These are phyloP conservation scores for mouse (Mus musculus) DNA, from an alignment of 2,113 vertebrate genomes.

Conservation along the genomic window GRCm39 chr14:56542001-56542500, in stretches of 20 bases:
- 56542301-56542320: neutral
- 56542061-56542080: conserved; percentile 9
- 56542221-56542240: neutral
- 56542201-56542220: neutral
- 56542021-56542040: neutral
- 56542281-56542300: neutral
- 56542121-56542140: neutral
- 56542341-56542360: neutral
- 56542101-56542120: neutral
- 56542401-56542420: neutral
- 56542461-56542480: neutral
- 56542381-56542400: neutral
- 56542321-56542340: accelerated
- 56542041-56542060: neutral
- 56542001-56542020: conserved; percentile 1
- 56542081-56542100: neutral
- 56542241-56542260: neutral
- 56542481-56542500: neutral
- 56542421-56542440: neutral
- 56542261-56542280: neutral
- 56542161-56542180: neutral
- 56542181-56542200: neutral
- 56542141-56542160: neutral
- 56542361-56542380: neutral
- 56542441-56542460: neutral